Conservation (phyloP, 92 coral and sea anemone genomes). For the Porites evermanni region DNA sequence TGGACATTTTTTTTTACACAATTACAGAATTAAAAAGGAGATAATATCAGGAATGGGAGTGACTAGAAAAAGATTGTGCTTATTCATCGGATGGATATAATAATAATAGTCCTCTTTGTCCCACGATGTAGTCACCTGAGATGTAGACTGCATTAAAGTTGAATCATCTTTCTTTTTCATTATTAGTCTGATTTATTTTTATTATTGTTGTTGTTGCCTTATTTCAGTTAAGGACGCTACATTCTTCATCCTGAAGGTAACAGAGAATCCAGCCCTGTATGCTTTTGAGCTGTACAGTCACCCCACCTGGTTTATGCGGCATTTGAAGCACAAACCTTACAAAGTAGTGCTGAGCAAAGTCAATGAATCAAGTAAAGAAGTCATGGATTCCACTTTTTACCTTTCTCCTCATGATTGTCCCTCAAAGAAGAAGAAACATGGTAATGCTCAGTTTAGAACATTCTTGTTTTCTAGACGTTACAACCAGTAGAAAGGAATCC, state of each 20-base stretch:
- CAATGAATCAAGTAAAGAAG: conserved; percentile 56
- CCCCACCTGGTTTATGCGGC: conserved; percentile 83
- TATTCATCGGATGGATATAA: no score
- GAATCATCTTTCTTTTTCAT: no score
- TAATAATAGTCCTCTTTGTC: no score
- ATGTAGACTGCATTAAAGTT: no score
- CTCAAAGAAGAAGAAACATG: neutral
- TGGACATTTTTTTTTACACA: no score
- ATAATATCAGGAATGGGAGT: no score
- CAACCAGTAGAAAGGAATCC: no score
- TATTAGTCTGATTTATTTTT: neutral
- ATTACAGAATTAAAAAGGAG: no score
- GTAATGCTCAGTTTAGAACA: neutral
- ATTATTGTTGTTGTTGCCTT: neutral
- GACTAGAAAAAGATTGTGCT: no score
- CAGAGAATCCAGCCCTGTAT: conserved; percentile 73
- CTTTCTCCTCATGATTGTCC: conserved; percentile 48
- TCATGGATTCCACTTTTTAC: conserved; percentile 78
- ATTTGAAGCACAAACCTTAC: conserved; percentile 65
- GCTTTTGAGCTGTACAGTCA: conserved; percentile 81
- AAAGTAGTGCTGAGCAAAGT: conserved; percentile 64
- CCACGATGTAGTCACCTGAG: no score
- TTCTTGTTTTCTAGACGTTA: no score
- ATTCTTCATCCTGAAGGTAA: conserved; percentile 75
- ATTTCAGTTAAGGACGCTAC: conserved; percentile 90